phyloP scores from a whole-genome alignment of 1,140 invertebrate species.

The Anastrepha obliqua region DNA sequence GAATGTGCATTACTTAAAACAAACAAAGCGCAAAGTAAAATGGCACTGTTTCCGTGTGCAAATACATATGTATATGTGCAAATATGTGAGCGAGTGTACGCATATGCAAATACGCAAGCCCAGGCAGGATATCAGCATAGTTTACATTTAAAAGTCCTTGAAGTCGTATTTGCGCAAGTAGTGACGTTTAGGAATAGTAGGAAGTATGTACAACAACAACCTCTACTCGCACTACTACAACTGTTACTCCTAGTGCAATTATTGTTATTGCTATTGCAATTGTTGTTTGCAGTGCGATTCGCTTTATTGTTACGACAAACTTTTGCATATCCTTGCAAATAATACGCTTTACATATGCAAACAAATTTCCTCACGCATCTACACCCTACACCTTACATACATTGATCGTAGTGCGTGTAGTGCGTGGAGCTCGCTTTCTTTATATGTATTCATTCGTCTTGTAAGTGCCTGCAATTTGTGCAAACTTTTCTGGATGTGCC shows the following conservation, averaged over 20 bases:
- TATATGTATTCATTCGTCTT: background rate
- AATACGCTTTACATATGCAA: slow-evolving; percentile 26
- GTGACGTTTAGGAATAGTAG: background rate
- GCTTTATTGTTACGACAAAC: slow-evolving; percentile 54
- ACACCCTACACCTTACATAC: background rate
- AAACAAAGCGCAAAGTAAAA: slow-evolving; percentile 50
- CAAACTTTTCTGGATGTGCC: background rate
- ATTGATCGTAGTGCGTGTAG: background rate
- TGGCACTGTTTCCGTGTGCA: background rate
- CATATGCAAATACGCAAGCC: slow-evolving; percentile 26
- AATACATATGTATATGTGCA: background rate
- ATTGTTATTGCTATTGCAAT: slow-evolving; percentile 37
- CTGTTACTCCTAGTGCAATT: background rate
- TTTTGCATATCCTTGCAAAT: slow-evolving; percentile 54
- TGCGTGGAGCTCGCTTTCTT: background rate
- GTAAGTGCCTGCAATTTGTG: background rate
- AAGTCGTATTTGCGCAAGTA: slow-evolving; percentile 48
- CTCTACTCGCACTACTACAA: background rate
- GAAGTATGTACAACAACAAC: background rate
- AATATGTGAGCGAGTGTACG: background rate
- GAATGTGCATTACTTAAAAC: slow-evolving; percentile 53
- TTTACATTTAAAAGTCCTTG: slow-evolving; percentile 53
- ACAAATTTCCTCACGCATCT: background rate
- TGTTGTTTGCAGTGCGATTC: slow-evolving; percentile 43
- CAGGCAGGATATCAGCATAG: slow-evolving; percentile 46